These are phyloP conservation scores for Microctenopoma lineatum DNA, from an alignment of 2,797 vertebrate species.

Conservation along the genomic window DNA sequence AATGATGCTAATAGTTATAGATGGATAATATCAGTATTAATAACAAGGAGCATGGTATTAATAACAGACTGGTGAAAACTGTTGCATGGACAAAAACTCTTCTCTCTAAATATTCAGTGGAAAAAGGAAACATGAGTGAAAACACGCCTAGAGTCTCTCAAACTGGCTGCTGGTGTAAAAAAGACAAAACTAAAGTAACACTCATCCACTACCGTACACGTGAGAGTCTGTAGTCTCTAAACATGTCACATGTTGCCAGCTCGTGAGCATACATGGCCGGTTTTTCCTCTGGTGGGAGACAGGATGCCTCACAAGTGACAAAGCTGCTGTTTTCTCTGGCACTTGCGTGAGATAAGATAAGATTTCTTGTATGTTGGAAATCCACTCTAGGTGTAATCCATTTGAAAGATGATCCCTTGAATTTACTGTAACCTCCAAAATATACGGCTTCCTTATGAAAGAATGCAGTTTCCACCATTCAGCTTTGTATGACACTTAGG, in stretches of 20 bases:
- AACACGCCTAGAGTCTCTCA: slow-evolving; percentile 4
- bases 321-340: too few relatives aligned
- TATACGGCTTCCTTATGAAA: slow-evolving; percentile 27
- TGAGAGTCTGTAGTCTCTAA: too few relatives aligned
- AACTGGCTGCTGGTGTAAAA: background rate
- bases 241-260: background rate
- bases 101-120: background rate
- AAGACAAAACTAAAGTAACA: background rate
- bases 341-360: background rate
- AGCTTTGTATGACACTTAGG: background rate
- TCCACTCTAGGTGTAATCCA: background rate
- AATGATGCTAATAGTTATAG: too few relatives aligned
- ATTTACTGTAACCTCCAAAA: background rate
- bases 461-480: background rate
- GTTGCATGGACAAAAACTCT: too few relatives aligned
- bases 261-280: too few relatives aligned
- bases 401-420: background rate
- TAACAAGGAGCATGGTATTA: too few relatives aligned
- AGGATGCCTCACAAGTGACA: too few relatives aligned
- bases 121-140: slow-evolving; percentile 1
- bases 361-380: slow-evolving; percentile 1
- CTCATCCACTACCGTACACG: too few relatives aligned
- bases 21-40: too few relatives aligned
- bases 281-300: too few relatives aligned
- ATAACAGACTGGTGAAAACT: too few relatives aligned